Percentiles rank a stretch among this genome's conserved stretches.
These are phyloP conservation scores for Aleiodes leptofemur DNA, from an alignment of 2,888 invertebrate genomes.

Conservation along the genomic window DNA sequence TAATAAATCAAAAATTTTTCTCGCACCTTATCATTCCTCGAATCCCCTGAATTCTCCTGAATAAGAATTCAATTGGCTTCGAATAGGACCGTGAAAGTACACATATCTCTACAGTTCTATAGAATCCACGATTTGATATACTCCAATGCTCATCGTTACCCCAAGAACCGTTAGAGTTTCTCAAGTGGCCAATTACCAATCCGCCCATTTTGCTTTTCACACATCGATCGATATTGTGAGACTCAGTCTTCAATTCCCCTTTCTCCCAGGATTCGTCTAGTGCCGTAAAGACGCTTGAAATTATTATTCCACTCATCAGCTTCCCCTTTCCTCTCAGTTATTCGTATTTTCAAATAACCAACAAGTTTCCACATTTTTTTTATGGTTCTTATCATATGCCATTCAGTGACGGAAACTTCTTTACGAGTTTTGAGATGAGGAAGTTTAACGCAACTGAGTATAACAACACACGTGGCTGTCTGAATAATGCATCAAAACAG, in stretches of 20 bases:
- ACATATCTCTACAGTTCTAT: neutral
- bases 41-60: too few species aligned
- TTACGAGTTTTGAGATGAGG: constrained; percentile 62
- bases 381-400: constrained; percentile 1
- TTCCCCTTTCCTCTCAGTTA: constrained; percentile 23
- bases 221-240: neutral
- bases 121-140: constrained; percentile 8
- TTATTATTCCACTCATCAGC: neutral
- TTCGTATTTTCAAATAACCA: constrained; percentile 16
- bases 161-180: constrained; percentile 1
- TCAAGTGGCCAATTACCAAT: constrained; percentile 44
- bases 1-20: too few species aligned
- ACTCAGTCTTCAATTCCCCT: neutral
- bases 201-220: neutral
- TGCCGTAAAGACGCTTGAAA: neutral
- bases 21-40: too few species aligned
- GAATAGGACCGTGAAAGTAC: neutral
- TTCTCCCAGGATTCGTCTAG: neutral
- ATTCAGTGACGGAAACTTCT: constrained; percentile 16
- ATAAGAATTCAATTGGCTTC: too few species aligned
- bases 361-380: constrained; percentile 15
- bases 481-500: constrained; percentile 74
- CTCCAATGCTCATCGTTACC: constrained; percentile 9
- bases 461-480: constrained; percentile 62
- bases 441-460: constrained; percentile 67